Percentiles rank a stretch among this genome's conserved stretches.
phyloP scores from a whole-genome alignment of 2,888 invertebrate species.

The Dryobota labecula region DNA sequence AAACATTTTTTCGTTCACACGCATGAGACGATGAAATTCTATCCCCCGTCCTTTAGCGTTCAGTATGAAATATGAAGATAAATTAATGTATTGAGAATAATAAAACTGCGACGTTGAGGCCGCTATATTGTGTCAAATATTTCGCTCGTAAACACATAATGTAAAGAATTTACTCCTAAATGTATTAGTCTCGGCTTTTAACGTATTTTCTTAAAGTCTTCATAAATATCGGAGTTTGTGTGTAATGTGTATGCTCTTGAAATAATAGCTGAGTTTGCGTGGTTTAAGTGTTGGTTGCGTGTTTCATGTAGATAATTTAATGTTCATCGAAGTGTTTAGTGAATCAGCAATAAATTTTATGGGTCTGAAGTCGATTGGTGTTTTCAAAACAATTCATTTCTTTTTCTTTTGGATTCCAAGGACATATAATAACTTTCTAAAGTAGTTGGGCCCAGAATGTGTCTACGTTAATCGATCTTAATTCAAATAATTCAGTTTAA shows the following conservation, averaged over 20 bases:
- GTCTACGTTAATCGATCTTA: background rate
- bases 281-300: background rate
- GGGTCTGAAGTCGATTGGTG: background rate
- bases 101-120: slow-evolving; percentile 28
- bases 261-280: background rate
- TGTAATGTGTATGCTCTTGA: slow-evolving; percentile 15
- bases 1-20: background rate
- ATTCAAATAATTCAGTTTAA: background rate
- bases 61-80: slow-evolving; percentile 47
- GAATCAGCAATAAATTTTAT: background rate
- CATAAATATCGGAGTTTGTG: slow-evolving; percentile 31
- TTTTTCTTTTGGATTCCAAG: background rate
- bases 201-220: slow-evolving; percentile 49
- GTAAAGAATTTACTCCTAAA: slow-evolving; percentile 40
- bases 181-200: slow-evolving; percentile 39
- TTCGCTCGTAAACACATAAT: slow-evolving; percentile 43
- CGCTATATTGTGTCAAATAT: slow-evolving; percentile 38
- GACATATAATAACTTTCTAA: background rate
- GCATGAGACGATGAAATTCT: slow-evolving; percentile 21
- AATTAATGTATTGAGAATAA: slow-evolving; percentile 57
- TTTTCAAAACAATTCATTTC: background rate
- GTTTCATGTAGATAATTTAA: background rate
- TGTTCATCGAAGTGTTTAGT: background rate
- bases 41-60: slow-evolving; percentile 18
- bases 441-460: background rate